Evolutionary conservation across 2,113 vertebrate species (phyloP).

Genomic region (Psephotus haematonotus): DNA sequence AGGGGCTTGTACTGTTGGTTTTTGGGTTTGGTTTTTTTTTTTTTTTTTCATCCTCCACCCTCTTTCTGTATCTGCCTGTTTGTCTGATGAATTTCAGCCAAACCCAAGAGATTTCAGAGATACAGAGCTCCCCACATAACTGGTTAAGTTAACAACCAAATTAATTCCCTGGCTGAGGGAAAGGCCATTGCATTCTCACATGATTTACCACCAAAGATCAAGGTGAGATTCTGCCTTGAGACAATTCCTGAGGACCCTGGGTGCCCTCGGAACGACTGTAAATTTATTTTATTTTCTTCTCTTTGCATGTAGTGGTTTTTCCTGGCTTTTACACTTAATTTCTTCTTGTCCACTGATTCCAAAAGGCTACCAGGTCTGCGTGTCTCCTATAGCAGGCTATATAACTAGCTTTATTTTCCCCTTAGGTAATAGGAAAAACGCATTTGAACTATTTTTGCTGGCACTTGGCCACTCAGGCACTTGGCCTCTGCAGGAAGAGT

Average conservation of each 20-base stretch:
- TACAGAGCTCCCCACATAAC: background rate
- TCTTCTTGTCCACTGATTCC: background rate
- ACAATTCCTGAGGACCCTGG: background rate
- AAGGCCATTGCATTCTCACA: background rate
- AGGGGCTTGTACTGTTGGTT: background rate
- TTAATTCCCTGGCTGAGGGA: background rate
- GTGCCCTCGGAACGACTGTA: background rate
- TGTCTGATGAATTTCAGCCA: background rate
- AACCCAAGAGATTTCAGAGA: background rate
- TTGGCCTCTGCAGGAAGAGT: background rate
- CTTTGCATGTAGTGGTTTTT: background rate
- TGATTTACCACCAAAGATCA: background rate
- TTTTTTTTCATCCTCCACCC: background rate
- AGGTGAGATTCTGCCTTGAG: background rate
- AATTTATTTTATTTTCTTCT: background rate
- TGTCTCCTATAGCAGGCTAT: background rate
- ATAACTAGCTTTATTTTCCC: background rate
- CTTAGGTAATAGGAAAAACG: background rate
- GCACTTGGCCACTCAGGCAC: background rate
- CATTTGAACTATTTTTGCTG: background rate
- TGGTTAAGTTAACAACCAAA: background rate
- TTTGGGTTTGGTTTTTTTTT: too few species aligned
- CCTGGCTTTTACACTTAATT: background rate
- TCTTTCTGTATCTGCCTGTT: background rate
- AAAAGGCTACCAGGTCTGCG: background rate